A percentile compares a stretch with the other conserved stretches of the same genome.
phyloP scores from a whole-genome alignment of 2,888 invertebrate species.

The Ormyrus pomaceus region DNA sequence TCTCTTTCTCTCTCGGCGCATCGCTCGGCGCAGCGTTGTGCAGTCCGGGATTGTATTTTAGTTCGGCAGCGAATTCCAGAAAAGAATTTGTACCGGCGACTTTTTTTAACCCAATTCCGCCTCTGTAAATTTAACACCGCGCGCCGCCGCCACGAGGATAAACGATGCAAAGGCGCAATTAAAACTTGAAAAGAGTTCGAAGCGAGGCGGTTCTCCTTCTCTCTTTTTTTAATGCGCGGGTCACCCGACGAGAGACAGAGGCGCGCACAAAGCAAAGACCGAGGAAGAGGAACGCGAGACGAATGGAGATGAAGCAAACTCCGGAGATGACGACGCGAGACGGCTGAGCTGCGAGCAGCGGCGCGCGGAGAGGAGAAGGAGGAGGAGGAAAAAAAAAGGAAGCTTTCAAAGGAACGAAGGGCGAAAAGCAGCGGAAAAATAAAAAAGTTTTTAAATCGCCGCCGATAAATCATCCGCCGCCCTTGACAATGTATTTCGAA shows the following conservation, averaged over 20 bases:
- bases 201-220: background rate
- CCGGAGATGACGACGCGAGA: background rate
- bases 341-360: no score
- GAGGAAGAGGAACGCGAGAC: background rate
- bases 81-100: no score
- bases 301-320: slow-evolving; percentile 6
- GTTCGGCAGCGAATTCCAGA: background rate
- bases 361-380: background rate
- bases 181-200: background rate
- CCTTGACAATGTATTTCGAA: slow-evolving; percentile 5
- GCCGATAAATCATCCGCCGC: background rate
- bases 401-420: no score
- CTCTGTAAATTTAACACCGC: no score
- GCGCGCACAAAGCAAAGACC: no score
- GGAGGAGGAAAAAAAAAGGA: slow-evolving; percentile 24
- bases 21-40: no score
- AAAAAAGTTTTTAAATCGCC: background rate
- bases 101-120: no score
- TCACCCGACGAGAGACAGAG: no score
- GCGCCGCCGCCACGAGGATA: no score
- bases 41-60: background rate
- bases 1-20: no score
- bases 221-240: no score
- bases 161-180: background rate
- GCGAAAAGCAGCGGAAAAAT: background rate